Evolutionary conservation across 2,113 vertebrate species (phyloP), one percentile per base, ranked within the genome.

Genomic region (Callipepla squamata): DNA sequence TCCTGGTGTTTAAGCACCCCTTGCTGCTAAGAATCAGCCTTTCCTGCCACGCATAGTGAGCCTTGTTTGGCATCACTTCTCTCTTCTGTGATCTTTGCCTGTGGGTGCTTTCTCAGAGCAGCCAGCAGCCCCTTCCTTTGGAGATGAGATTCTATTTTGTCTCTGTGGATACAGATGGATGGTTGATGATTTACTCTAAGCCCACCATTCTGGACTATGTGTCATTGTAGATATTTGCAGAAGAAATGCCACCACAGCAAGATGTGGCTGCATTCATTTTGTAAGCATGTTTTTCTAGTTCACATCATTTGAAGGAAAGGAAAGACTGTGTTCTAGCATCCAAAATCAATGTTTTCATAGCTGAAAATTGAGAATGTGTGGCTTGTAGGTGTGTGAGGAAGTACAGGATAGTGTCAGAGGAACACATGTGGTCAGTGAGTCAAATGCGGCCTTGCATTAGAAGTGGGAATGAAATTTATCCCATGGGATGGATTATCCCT

Each of bases 1-100:
- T 66, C 55, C 87, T 69, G 87, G 21, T 85, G 80, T 84, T 84
- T 69, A 95, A 89, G 45, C 42, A 87, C 28, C n/a, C 40, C 36
- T 84, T 0, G 4, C 58, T 73, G 66, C 48, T 76, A 76, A 87
- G 62, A 68, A 76, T 85, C 59, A 69, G 50, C 40, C 44, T 72
- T 50, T 48, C 40, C 58, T 69, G 23, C 20, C 26, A 30, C 48
- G 69, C 40, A 25, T 58, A 40, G 61, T 63, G 62, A 72, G 40
- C 40, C 44, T 83, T 68, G 32, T 75, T 92, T 61, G 77, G 40
- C 44, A 28, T 72, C 63, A 47, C 45, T 83, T 89, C 45, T 79
- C 45, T 79, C 19, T 84, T 65, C 65, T 7, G 3, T 4, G 4
- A 53, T 66, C 23, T 84, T 75, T 36, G 13, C 48, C 51, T 48